Percentiles rank a stretch among this genome's conserved stretches.
These are phyloP conservation scores for Leptodirus hochenwartii DNA, from an alignment of 2,888 invertebrate species.

Conservation along the genomic window DNA sequence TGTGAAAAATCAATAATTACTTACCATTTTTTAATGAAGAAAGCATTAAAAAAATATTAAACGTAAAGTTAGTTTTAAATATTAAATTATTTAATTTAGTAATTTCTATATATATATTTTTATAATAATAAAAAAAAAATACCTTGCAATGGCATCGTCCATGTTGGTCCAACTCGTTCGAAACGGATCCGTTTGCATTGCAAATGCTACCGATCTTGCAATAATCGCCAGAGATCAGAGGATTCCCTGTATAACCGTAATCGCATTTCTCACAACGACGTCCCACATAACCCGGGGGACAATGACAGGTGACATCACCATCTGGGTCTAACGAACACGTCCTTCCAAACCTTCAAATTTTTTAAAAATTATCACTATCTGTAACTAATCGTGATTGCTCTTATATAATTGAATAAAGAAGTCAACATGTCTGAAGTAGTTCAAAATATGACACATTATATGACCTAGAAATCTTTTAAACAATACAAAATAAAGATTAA, in stretches of 20 bases:
- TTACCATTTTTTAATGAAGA: no score
- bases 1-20: no score
- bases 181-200: slow-evolving; percentile 55
- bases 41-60: no score
- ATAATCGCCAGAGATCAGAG: slow-evolving; percentile 51
- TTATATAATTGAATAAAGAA: no score
- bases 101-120: not conserved
- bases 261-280: slow-evolving; percentile 63
- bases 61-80: slow-evolving; percentile 1
- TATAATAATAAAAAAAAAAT: slow-evolving; percentile 15
- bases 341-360: slow-evolving; percentile 61
- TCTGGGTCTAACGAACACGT: slow-evolving; percentile 59
- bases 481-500: no score
- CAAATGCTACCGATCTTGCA: slow-evolving; percentile 46
- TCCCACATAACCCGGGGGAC: slow-evolving; percentile 61
- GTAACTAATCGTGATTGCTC: slow-evolving; percentile 1
- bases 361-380: no score
- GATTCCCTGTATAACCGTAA: slow-evolving; percentile 65
- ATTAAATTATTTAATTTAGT: slow-evolving; percentile 3
- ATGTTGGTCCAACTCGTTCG: slow-evolving; percentile 23
- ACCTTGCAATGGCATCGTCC: slow-evolving; percentile 56
- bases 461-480: no score
- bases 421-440: no score
- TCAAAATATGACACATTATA: no score
- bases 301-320: slow-evolving; percentile 62